Conservation (phyloP, 2,797 vertebrate species). For the Synaphobranchus kaupii region DNA sequence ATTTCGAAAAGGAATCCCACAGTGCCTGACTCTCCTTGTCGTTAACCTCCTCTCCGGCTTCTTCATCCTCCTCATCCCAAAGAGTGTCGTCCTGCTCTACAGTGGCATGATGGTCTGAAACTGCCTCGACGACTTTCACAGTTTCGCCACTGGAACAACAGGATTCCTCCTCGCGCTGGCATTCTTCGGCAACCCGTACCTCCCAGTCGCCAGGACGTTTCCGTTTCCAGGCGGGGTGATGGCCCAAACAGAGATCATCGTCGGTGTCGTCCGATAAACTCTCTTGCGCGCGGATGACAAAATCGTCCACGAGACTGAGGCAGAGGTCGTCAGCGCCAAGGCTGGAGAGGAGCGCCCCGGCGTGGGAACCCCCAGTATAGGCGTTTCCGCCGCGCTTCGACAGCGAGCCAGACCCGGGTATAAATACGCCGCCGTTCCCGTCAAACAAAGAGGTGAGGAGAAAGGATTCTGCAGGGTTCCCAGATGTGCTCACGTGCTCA, state of each 20-base stretch:
- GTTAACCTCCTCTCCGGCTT: slow-evolving; percentile 55
- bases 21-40: slow-evolving; percentile 61
- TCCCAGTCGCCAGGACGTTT: slow-evolving; percentile 72
- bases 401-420: slow-evolving; percentile 61
- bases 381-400: slow-evolving; percentile 67
- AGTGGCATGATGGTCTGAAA: slow-evolving; percentile 10
- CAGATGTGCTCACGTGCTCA: slow-evolving; percentile 66
- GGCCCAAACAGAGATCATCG: slow-evolving; percentile 63
- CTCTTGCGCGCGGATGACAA: slow-evolving; percentile 64
- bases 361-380: slow-evolving; percentile 60
- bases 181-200: slow-evolving; percentile 63
- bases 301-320: slow-evolving; percentile 73
- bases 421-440: slow-evolving; percentile 64
- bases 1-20: slow-evolving; percentile 69
- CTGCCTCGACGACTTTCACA: slow-evolving; percentile 28
- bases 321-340: slow-evolving; percentile 72
- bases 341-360: slow-evolving; percentile 72
- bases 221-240: slow-evolving; percentile 68
- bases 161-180: not conserved
- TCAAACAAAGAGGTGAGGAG: slow-evolving; percentile 75
- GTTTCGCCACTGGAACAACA: slow-evolving; percentile 23
- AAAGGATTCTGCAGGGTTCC: slow-evolving; percentile 67
- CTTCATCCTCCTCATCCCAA: slow-evolving; percentile 64
- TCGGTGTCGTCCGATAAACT: slow-evolving; percentile 55
- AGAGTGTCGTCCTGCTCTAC: slow-evolving; percentile 57